These are phyloP conservation scores for Myripristis jacobus DNA, from an alignment of 2,797 vertebrate species.

Conservation along the genomic window DNA sequence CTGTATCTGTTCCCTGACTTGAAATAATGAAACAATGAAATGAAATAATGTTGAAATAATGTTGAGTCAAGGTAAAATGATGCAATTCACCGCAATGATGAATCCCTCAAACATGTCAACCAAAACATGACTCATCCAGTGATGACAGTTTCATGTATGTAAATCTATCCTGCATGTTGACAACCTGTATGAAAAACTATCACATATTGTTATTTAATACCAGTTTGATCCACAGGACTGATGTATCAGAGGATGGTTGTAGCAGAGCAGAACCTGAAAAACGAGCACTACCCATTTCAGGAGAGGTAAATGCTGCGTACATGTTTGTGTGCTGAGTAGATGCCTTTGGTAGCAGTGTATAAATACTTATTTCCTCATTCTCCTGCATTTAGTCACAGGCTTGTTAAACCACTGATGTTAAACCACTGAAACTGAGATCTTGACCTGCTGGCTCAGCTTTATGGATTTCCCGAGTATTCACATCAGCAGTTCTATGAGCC, in stretches of 20 bases:
- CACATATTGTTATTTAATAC: slow-evolving; percentile 10
- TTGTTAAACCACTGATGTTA: background rate
- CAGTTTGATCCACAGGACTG: slow-evolving; percentile 76
- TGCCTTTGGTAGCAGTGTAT: background rate
- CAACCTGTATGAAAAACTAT: too few relatives aligned
- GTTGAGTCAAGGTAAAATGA: background rate
- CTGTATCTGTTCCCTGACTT: too few relatives aligned
- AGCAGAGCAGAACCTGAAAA: slow-evolving; percentile 89
- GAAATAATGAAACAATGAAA: too few relatives aligned
- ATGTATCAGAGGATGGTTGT: slow-evolving; percentile 90
- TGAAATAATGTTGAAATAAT: background rate
- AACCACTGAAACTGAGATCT: background rate
- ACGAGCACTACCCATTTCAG: slow-evolving; percentile 85
- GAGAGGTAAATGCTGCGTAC: slow-evolving; percentile 86
- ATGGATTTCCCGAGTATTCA: background rate
- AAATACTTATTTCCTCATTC: background rate
- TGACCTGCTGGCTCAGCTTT: background rate
- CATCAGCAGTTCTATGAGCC: background rate
- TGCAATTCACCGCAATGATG: background rate
- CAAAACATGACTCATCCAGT: slow-evolving; percentile 2
- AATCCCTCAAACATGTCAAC: background rate
- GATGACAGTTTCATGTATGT: too few relatives aligned
- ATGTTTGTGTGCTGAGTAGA: background rate
- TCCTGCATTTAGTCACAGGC: background rate
- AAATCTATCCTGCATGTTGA: too few relatives aligned